A percentile compares a stretch with the other conserved stretches of the same genome.
Evolutionary conservation across 2,797 vertebrate species (phyloP).

Genomic region (Xyrichtys novacula): DNA sequence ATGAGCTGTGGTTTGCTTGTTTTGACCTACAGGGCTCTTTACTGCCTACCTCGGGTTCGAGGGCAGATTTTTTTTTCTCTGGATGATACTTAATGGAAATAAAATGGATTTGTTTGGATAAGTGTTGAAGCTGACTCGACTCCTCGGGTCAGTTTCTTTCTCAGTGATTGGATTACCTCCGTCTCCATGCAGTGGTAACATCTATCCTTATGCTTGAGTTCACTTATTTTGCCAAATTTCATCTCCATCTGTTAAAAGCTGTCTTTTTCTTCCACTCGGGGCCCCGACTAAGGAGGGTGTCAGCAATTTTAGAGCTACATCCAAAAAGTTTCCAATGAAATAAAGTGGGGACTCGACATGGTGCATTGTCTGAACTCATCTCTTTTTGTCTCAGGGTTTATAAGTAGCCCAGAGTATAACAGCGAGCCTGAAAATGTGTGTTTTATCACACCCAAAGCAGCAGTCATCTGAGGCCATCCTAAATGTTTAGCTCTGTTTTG

Average conservation of each 20-base stretch:
- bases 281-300: slow-evolving; percentile 5
- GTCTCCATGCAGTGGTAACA: slow-evolving; percentile 68
- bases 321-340: slow-evolving; percentile 9
- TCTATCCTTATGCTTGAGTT: not conserved
- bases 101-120: not conserved
- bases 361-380: too few relatives aligned
- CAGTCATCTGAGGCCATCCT: not conserved
- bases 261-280: not conserved
- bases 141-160: not conserved
- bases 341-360: too few relatives aligned
- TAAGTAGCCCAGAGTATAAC: too few relatives aligned
- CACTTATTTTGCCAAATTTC: slow-evolving; percentile 1
- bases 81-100: too few relatives aligned
- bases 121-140: not conserved
- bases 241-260: not conserved
- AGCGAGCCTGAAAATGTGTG: not conserved
- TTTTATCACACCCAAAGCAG: too few relatives aligned
- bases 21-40: too few relatives aligned
- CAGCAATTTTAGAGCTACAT: slow-evolving; percentile 24
- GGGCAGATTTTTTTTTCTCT: too few relatives aligned
- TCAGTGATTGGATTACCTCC: slow-evolving; percentile 26
- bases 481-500: slow-evolving; percentile 18
- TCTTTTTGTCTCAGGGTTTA: too few relatives aligned
- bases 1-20: too few relatives aligned
- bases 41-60: too few relatives aligned